Base-by-base conservation (phyloP, 1,140 invertebrate species). In the Leptopilina clavipes region DNA sequence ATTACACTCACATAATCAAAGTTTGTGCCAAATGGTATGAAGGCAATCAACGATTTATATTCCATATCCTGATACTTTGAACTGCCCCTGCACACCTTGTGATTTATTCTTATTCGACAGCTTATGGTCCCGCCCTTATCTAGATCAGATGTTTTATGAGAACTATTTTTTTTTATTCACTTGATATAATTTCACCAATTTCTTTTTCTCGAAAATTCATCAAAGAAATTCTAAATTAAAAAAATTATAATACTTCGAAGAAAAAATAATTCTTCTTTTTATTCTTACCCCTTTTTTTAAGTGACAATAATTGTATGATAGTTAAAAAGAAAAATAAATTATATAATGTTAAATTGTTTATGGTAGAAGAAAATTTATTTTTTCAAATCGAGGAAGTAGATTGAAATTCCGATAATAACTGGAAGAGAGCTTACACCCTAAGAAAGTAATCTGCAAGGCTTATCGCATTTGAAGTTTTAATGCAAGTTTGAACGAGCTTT, bases 41-140 rank as follows among this genome's bases (percentile, higher is more conserved):
- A 65, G 59, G 22, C 59, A n/a, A 65, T 65, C 25, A 65, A 65
- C 14, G 22, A 65, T 65, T 65, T 65, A 65, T 65, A 65, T 65
- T 65, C 59, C 22, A 65, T 37, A 65, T 65, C 22, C 59, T 8
- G 59, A 65, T 65, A 65, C 31, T 65, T 14, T n/a, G 22, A 37
- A 65, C 59, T 65, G 25, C 59, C 19, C n/a, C 12, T 31, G 25
- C 5, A 31, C 59, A 5, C n/a, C n/a, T 37, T 31, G 12, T 65
- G 12, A 65, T 65, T 31, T 31, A 65, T 65, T 65, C 22, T n/a
- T 31, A 37, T 37, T 37, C 59, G 6, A 59, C 17, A 59, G 54
- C 17, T 59, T 59, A 19, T 25, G 8, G 18, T 59, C 54, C 22
- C 56, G 19, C 56, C 19, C 22, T 37, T 65, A 31, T 65, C 56